Evolutionary conservation across 2,888 invertebrate genomes (phyloP).

Genomic region (Heliconius erato): DNA sequence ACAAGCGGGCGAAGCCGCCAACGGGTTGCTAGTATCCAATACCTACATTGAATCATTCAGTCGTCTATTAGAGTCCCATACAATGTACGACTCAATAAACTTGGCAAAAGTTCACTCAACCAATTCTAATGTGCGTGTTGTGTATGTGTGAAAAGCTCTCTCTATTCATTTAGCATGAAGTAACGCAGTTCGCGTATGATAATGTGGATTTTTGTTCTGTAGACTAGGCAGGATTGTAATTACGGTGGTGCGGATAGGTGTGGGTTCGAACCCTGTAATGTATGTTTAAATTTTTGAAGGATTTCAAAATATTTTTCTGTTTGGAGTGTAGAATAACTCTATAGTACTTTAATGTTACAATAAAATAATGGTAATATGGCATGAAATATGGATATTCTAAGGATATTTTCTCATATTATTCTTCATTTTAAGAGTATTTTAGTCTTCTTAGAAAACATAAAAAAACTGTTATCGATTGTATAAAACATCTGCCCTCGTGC

Average conservation of each 20-base stretch:
- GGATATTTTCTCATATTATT: background rate
- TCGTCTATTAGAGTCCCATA: slow-evolving; percentile 34
- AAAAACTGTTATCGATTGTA: too few species aligned
- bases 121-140: slow-evolving; percentile 24
- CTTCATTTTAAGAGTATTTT: too few species aligned
- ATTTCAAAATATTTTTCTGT: too few species aligned
- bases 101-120: slow-evolving; percentile 31
- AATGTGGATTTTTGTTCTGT: too few species aligned
- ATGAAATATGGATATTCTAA: background rate
- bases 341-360: too few species aligned
- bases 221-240: too few species aligned
- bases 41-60: slow-evolving; percentile 45
- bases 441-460: too few species aligned
- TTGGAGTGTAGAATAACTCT: too few species aligned
- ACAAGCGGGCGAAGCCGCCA: too few species aligned
- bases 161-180: slow-evolving; percentile 1
- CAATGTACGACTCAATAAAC: slow-evolving; percentile 30
- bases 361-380: background rate
- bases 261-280: background rate
- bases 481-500: too few species aligned
- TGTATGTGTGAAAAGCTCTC: slow-evolving; percentile 25
- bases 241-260: background rate
- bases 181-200: background rate
- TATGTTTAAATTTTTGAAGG: too few species aligned
- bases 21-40: too few species aligned